Evolutionary conservation across 1,140 invertebrate species (phyloP), one percentile per base, ranked within the genome.

Genomic region (Gryon sp.): DNA sequence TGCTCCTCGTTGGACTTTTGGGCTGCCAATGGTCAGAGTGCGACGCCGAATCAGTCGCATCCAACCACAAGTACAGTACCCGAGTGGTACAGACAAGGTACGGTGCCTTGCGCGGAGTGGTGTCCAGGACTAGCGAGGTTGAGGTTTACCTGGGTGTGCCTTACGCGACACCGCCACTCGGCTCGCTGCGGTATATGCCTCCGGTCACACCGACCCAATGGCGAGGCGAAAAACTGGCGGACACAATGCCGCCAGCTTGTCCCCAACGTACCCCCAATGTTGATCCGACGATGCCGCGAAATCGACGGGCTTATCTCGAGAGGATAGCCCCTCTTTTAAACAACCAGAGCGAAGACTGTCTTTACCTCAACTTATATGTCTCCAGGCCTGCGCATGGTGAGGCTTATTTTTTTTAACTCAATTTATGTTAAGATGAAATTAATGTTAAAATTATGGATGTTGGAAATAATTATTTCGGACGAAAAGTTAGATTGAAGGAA

Each of bases 341-440:
- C 75, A 96, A 98, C 84, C 96, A 98, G 90, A 96, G 94, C 87
- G 98, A 99, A 90, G 98, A 99, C 90, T 99, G 98, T 87, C 93
- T 99, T 79, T 98, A 98, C 88, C 92, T 99, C 79, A 99, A 99
- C 89, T 92, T 99, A 66, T 99, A 98, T 88, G 95, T 97, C 62
- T 97, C 97, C 72, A 92, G 93, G 79, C 90, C 90, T 38, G 76
- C 79, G 26, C 84, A 86, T 83, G 94, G 95, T 95, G 86, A 93
- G 93, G 86, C 9, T n/a, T n/a, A 28, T 20, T 30, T n/a, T 26
- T 4, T 24, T 46, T 28, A 1, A 43, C 14, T 43, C 34, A 6
- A 24, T 6, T 9, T 14, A 26, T 2, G 11, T 34, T 36, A 19
- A 18, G 12, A 41, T 1, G 12, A 2, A 24, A n/a, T n/a, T n/a